phyloP scores from a whole-genome alignment of 2,113 vertebrate genomes.

The Mesembrinibis cayennensis region DNA sequence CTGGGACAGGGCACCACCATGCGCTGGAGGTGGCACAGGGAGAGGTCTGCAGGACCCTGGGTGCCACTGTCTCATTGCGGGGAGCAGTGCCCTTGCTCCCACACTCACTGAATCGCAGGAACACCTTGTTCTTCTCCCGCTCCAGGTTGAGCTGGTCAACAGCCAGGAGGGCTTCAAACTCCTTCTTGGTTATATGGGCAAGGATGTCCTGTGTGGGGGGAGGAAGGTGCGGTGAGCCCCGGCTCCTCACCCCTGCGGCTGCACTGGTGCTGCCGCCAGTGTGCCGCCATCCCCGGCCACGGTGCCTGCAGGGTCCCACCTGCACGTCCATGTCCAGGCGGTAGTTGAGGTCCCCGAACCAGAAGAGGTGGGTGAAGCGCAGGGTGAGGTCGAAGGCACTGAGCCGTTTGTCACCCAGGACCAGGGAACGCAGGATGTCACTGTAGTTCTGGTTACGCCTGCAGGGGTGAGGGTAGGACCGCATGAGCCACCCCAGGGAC shows the following conservation, averaged over 20 bases:
- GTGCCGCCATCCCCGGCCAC: accelerated
- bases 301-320: background rate
- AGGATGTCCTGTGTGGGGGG: slow-evolving; percentile 77
- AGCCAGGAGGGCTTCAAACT: slow-evolving; percentile 85
- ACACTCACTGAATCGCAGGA: slow-evolving; percentile 85
- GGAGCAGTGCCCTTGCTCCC: background rate
- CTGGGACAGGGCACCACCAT: accelerated
- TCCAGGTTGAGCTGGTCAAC: slow-evolving; percentile 86
- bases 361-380: slow-evolving; percentile 72
- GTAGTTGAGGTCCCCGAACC: slow-evolving; percentile 71
- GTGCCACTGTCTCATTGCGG: background rate
- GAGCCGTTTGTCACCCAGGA: slow-evolving; percentile 62
- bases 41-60: background rate
- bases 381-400: slow-evolving; percentile 59
- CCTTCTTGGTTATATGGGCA: slow-evolving; percentile 79
- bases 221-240: background rate
- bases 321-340: slow-evolving; percentile 66
- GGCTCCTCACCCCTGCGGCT: accelerated
- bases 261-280: background rate
- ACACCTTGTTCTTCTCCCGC: slow-evolving; percentile 84
- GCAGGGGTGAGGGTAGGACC: accelerated
- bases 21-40: background rate
- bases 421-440: slow-evolving; percentile 64
- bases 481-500: accelerated
- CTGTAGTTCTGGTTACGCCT: slow-evolving; percentile 73